A percentile compares a stretch with the other conserved stretches of the same genome.
phyloP scores from a whole-genome alignment of 2,888 invertebrate species.

The Rambutsinella grinnellia region DNA sequence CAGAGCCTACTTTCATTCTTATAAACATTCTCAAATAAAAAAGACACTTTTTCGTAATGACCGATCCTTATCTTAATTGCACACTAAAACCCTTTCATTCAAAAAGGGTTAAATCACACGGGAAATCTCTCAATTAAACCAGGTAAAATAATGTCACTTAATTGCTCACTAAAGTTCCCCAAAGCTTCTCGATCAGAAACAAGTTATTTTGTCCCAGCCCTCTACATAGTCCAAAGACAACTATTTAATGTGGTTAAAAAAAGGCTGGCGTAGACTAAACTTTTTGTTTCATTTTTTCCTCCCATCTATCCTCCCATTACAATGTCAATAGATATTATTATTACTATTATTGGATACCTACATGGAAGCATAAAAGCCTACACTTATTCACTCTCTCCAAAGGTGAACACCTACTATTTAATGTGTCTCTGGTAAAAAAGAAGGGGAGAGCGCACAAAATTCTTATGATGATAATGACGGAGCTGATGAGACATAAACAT shows the following conservation, averaged over 20 bases:
- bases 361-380: slow-evolving; percentile 6
- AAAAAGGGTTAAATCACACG: not conserved
- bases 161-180: not conserved
- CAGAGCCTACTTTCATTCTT: not conserved
- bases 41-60: slow-evolving; percentile 26
- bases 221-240: too few species aligned
- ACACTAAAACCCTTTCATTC: slow-evolving; percentile 19
- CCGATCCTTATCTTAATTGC: slow-evolving; percentile 55
- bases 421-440: not conserved
- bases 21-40: not conserved
- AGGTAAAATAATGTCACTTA: not conserved
- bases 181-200: too few species aligned
- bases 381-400: not conserved
- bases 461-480: not conserved
- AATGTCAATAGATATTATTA: not conserved
- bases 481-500: slow-evolving; percentile 5
- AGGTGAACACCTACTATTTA: slow-evolving; percentile 11
- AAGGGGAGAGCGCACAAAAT: slow-evolving; percentile 1
- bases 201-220: too few species aligned
- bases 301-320: not conserved
- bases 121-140: not conserved
- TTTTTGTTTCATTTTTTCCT: too few species aligned
- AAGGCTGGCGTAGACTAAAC: too few species aligned
- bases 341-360: not conserved
- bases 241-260: too few species aligned